Evolutionary conservation across 2,888 invertebrate genomes (phyloP).

Genomic region (Lasioglossum morio): DNA sequence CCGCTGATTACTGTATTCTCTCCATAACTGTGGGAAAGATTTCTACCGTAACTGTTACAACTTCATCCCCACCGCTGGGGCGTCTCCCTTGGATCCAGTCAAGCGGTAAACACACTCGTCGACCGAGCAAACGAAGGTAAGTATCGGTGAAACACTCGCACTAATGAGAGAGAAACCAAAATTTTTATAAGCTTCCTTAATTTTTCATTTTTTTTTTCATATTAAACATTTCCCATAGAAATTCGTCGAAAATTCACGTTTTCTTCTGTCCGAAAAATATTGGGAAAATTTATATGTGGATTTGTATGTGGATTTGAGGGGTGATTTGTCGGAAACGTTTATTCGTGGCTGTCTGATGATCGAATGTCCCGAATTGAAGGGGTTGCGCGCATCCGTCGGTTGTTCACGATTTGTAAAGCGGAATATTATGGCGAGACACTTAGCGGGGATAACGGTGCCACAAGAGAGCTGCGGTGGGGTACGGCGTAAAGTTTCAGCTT

Average conservation of each 20-base stretch:
- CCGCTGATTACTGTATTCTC: no score
- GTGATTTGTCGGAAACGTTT: not conserved
- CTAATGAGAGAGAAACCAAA: no score
- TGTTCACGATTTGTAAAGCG: conserved; percentile 64
- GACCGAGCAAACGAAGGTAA: no score
- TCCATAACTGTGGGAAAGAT: no score
- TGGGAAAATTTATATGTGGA: not conserved
- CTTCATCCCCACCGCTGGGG: no score
- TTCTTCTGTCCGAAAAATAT: not conserved
- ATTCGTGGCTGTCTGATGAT: not conserved
- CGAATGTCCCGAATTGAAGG: not conserved
- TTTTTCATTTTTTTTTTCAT: no score
- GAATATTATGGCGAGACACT: conserved; percentile 62
- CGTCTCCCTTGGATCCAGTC: no score
- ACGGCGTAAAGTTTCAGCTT: conserved; percentile 67
- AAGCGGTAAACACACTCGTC: no score
- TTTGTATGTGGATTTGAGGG: not conserved
- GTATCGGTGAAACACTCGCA: no score
- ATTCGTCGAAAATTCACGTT: not conserved
- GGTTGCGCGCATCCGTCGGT: conserved; percentile 9
- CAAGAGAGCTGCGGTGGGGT: conserved; percentile 53
- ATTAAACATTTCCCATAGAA: no score
- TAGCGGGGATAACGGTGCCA: conserved; percentile 65
- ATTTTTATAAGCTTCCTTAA: no score
- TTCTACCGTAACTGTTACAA: no score